Base-by-base conservation (phyloP, 1,140 invertebrate genomes). In the Lepidurus arcticus region DNA sequence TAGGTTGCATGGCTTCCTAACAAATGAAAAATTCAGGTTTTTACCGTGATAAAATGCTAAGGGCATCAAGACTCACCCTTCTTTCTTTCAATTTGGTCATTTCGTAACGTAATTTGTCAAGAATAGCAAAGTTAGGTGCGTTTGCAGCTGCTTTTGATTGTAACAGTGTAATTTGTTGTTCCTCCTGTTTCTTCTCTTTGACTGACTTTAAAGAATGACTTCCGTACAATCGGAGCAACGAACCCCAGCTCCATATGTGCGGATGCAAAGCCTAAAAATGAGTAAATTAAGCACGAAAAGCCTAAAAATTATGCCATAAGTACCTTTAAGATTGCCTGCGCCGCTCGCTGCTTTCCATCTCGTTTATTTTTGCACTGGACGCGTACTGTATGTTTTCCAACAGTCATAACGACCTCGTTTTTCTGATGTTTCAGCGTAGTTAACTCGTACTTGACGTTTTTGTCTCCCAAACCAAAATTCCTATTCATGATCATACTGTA, bases 291-390 rank as follows among this genome's bases (percentile, higher is more conserved):
- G n/a, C 16, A 75, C 10, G 45, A 21, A 78, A 47, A 21, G 42
- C 24, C 21, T 78, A 73, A 26, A 47, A 26, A 76, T 73, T n/a
- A 77, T 77, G 24, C 24, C 10, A 65, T 13, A 76, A n/a, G 76
- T 81, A 89, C 88, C 85, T 97, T 93, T 44, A 99, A 84, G 81
- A 99, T 96, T n/a, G 93, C 91, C 86, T 98, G 97, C 16, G 96
- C 95, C 11, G 96, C 96, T 81, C 93, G 87, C 84, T 99, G 97
- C 85, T 98, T 98, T n/a, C 96, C 97, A 82, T 97, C 96, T 82
- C 95, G 91, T 86, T 98, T 98, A 86, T 98, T 98, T 83, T 95
- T 94, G 85, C 96, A 98, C 9, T 91, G 84, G 24, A 95, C 93
- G n/a, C 90, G 91, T 7, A 93, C 93, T 16, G 90, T 91, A 83